Evolutionary conservation across 2,797 vertebrate genomes (phyloP).

Genomic region (Tapera naevia): DNA sequence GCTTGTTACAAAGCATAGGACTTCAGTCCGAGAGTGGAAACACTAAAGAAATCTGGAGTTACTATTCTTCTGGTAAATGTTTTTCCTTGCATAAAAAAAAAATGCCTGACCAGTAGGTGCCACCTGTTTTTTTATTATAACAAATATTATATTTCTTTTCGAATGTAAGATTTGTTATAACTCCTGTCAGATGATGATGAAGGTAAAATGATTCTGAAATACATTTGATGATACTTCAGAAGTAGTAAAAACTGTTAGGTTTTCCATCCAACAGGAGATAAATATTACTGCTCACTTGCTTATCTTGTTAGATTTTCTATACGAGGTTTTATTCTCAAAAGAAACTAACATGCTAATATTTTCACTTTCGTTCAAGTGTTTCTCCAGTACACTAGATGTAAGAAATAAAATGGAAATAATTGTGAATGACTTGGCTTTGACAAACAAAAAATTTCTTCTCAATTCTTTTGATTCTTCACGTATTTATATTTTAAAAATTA

Average conservation of each 20-base stretch:
- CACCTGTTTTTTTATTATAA: neutral
- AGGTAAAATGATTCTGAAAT: conserved; percentile 43
- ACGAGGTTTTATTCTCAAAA: neutral
- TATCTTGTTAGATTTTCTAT: neutral
- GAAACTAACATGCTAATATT: neutral
- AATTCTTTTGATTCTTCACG: neutral
- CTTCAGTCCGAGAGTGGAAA: too few species aligned
- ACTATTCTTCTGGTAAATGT: too few species aligned
- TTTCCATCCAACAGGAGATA: conserved; percentile 42
- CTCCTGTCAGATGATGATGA: neutral
- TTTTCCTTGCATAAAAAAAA: neutral
- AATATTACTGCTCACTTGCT: conserved; percentile 9
- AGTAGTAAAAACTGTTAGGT: conserved; percentile 29
- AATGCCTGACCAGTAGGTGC: neutral
- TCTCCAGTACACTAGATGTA: too few species aligned
- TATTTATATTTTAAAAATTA: neutral
- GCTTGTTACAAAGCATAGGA: neutral
- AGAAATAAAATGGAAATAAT: neutral
- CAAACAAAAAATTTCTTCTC: neutral
- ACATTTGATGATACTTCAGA: conserved; percentile 10
- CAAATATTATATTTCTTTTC: neutral
- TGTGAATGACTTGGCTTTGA: neutral
- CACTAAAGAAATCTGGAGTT: too few species aligned
- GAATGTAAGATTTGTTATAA: neutral
- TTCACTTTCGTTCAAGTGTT: neutral